phyloP scores from a whole-genome alignment of 2,113 vertebrate species.

The Melanerpes formicivorus region DNA sequence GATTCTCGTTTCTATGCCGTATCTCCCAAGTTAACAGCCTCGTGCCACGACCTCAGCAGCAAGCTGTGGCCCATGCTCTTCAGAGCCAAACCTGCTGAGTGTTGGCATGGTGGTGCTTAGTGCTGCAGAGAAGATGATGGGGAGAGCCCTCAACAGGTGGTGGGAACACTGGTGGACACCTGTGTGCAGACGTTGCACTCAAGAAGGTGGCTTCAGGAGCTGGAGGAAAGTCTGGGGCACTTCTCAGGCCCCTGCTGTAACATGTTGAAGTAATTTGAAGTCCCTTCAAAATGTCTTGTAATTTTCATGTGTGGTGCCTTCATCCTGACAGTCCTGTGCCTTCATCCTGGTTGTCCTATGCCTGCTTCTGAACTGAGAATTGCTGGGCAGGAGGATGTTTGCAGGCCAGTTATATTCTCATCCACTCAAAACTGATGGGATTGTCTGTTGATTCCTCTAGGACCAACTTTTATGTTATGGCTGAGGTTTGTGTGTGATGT shows the following conservation, averaged over 20 bases:
- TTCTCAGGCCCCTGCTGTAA: not conserved
- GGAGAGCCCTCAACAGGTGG: not conserved
- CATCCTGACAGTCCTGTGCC: not conserved
- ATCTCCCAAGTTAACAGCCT: not conserved
- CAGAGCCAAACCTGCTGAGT: not conserved
- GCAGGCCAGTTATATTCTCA: not conserved
- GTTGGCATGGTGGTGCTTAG: not conserved
- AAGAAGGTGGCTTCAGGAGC: not conserved
- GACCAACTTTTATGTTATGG: not conserved
- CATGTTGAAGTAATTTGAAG: not conserved
- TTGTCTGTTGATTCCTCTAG: not conserved
- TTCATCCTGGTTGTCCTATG: not conserved
- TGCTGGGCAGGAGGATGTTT: not conserved
- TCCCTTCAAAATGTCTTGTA: not conserved
- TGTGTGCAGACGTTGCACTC: fast-evolving
- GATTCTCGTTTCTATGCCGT: fast-evolving
- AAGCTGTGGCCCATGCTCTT: not conserved
- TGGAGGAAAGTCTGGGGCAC: not conserved
- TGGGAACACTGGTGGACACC: not conserved
- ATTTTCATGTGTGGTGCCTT: not conserved
- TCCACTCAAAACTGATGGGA: not conserved
- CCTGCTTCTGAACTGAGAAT: not conserved
- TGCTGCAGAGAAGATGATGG: not conserved
- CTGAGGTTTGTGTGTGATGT: not conserved
- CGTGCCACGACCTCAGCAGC: fast-evolving